Conservation (phyloP, 2,888 invertebrate genomes). For the Idaea aversata region DNA sequence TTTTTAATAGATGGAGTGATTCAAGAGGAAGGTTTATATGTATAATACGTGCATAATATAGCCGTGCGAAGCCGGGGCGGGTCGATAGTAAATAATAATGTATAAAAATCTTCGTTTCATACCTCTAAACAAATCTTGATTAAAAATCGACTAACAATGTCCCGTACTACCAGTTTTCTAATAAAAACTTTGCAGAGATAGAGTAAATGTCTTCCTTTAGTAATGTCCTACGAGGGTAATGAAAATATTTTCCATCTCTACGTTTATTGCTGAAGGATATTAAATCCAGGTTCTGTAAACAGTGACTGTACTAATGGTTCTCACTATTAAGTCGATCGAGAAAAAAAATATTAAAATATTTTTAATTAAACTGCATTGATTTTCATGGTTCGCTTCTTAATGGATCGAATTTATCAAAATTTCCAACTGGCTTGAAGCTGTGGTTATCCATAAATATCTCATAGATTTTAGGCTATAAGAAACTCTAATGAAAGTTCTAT, state of each 20-base stretch:
- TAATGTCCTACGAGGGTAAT: slow-evolving; percentile 57
- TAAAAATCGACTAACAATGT: slow-evolving; percentile 20
- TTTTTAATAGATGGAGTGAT: too few relatives aligned
- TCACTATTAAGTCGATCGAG: slow-evolving; percentile 8
- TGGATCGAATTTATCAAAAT: too few relatives aligned
- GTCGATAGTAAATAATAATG: too few relatives aligned
- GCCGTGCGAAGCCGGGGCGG: too few relatives aligned
- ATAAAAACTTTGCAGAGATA: slow-evolving; percentile 49
- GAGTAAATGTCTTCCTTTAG: slow-evolving; percentile 46
- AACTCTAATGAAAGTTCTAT: too few relatives aligned
- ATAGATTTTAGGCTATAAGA: too few relatives aligned
- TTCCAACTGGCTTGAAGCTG: too few relatives aligned
- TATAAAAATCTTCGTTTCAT: neutral
- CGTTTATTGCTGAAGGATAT: slow-evolving; percentile 64
- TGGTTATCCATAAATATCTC: too few relatives aligned
- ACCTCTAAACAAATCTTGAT: neutral
- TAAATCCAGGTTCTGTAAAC: slow-evolving; percentile 64
- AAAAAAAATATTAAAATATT: slow-evolving; percentile 7
- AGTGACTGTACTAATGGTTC: slow-evolving; percentile 33
- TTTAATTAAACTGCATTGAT: too few relatives aligned
- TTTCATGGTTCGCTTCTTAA: too few relatives aligned
- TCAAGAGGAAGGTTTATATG: too few relatives aligned
- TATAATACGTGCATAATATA: too few relatives aligned
- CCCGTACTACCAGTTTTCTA: slow-evolving; percentile 32
- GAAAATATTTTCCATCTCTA: slow-evolving; percentile 71